Evolutionary conservation across 2,888 invertebrate genomes (phyloP), one percentile per base, ranked within the genome.

Genomic region (Agonum fuliginosum): DNA sequence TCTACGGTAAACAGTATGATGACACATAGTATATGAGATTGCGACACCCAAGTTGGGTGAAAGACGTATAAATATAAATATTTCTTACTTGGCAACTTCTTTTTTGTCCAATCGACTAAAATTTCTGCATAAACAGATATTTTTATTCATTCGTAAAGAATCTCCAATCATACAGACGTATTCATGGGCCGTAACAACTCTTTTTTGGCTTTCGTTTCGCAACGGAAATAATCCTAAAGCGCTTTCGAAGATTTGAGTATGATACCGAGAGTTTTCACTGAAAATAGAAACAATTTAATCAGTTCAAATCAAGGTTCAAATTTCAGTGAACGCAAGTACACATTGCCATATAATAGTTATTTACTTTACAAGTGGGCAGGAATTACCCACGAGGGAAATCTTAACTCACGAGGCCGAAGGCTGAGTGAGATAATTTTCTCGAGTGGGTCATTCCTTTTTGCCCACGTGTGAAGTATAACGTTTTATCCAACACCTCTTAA

Each of bases 101-200:
- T 90, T 89, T 88, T 95, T 98, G 83, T 97, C 94, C 79, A 98
- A 87, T 70, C 89, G 89, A 80, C 95, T 92, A 86, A 99, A 99
- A 87, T 99, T 94, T 27, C 99, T 89, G 83, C 97, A 98, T 4
- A 99, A 86, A 82, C 97, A 96, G 8, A 98, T 89, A 87, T 99
- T 99, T 87, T 99, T 99, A 84, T 95, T 94, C 91, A 99, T 94
- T 83, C 94, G 93, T 75, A 99, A 88, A 70, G 95, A 93, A 87
- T 99, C 99, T 34, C 91, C 88, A 75, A 99, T 91, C 86, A 98
- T 93, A 48, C 91, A 91, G 0, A 97, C 94, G 86, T 95, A 97
- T 84, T 97, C 95, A 34, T 88, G 83, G 0, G 88, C 85, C 78
- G 88, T 87, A 17, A 91, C 73, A 4, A 27, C 82, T 34, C 83